Conservation (phyloP, 2,113 vertebrate species). For the Amazona guildingii region DNA sequence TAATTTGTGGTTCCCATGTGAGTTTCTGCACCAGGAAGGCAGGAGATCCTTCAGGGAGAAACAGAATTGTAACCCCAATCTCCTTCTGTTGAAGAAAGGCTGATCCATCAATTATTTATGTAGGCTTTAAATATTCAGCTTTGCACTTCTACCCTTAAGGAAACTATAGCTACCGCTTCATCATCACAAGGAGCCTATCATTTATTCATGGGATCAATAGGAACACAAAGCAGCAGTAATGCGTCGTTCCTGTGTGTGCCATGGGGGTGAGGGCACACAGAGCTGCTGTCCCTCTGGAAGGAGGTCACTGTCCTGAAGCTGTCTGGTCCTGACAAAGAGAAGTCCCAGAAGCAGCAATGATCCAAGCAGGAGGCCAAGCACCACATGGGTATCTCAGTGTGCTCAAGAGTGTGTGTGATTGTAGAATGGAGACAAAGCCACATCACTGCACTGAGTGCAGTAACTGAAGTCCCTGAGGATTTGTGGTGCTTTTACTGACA, state of each 20-base stretch:
- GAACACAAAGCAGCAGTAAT: not conserved
- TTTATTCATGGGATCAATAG: conserved; percentile 48
- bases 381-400: not conserved
- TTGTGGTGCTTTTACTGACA: not conserved
- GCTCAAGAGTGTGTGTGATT: accelerated
- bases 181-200: not conserved
- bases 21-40: not conserved
- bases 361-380: not conserved
- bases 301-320: not conserved
- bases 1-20: conserved; percentile 5
- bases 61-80: not conserved
- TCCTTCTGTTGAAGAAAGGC: not conserved
- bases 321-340: not conserved
- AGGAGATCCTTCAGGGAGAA: not conserved
- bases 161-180: conserved; percentile 8
- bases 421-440: not conserved
- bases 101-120: conserved; percentile 41
- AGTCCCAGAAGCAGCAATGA: not conserved
- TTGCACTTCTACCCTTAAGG: conserved; percentile 6
- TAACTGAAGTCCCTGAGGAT: not conserved
- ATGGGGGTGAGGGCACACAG: not conserved
- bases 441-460: not conserved
- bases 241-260: not conserved
- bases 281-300: not conserved
- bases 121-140: conserved; percentile 30